phyloP scores from a whole-genome alignment of 2,888 invertebrate species.

The Rhagophthalmus giganteus region DNA sequence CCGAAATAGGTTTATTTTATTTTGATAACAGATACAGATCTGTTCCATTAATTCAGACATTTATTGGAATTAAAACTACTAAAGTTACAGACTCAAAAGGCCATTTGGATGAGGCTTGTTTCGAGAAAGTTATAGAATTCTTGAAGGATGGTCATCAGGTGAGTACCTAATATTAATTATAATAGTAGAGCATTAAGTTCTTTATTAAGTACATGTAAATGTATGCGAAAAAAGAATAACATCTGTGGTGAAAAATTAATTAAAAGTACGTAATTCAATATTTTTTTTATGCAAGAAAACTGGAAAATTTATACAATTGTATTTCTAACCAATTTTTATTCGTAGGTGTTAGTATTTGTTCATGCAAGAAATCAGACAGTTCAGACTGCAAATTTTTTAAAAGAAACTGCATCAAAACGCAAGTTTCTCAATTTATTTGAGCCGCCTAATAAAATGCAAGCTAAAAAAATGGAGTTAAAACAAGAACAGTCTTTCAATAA shows the following conservation, averaged over 20 bases:
- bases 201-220: neutral
- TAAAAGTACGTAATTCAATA: too few species aligned
- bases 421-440: constrained; percentile 72
- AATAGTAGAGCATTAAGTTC: too few species aligned
- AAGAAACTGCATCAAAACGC: constrained; percentile 78
- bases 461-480: constrained; percentile 69
- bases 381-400: constrained; percentile 80
- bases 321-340: neutral
- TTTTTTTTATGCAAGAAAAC: neutral
- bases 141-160: constrained; percentile 86
- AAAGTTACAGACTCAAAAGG: constrained; percentile 57
- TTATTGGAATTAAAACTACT: constrained; percentile 60
- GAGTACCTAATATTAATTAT: too few species aligned
- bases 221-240: neutral
- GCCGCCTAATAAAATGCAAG: constrained; percentile 68
- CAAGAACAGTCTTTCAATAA: constrained; percentile 69
- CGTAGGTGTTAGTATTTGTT: constrained; percentile 89
- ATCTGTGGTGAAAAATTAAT: too few species aligned
- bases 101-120: constrained; percentile 90
- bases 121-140: constrained; percentile 87
- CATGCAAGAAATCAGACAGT: constrained; percentile 97
- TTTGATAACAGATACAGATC: constrained; percentile 94
- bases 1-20: constrained; percentile 87
- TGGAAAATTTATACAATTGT: neutral
- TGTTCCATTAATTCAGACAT: constrained; percentile 90